Percentiles rank a stretch among this genome's conserved stretches.
Conservation (phyloP, 53 echinoderm and acorn worm genomes). For the Echinarachnius parma region DNA sequence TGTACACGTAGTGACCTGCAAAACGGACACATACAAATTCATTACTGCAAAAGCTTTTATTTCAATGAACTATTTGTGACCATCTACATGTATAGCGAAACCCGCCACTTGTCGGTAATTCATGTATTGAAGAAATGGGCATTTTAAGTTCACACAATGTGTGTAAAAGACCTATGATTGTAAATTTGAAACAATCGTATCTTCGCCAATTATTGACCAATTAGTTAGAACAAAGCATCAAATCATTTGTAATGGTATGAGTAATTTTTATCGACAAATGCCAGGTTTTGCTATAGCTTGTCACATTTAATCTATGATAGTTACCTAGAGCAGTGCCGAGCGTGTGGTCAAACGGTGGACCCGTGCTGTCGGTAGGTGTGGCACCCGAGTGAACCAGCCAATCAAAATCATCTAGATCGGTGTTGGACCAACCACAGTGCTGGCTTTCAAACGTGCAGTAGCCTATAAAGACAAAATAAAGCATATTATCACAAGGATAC, state of each 20-base stretch:
- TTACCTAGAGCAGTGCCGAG: constrained; percentile 56
- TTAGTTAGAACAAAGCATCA: too few species aligned
- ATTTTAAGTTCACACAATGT: too few species aligned
- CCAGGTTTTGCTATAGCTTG: background rate
- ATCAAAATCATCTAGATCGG: constrained; percentile 65
- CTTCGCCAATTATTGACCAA: too few species aligned
- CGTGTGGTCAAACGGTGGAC: constrained; percentile 81
- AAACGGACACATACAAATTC: background rate
- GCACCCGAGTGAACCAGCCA: constrained; percentile 57
- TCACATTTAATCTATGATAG: background rate
- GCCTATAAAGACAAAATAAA: constrained; percentile 41
- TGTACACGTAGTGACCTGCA: constrained; percentile 52
- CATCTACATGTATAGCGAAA: background rate
- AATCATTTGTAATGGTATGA: too few species aligned
- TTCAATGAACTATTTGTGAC: background rate
- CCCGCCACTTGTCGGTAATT: too few species aligned
- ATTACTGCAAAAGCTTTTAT: too few species aligned
- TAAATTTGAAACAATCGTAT: too few species aligned
- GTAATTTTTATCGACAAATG: too few species aligned
- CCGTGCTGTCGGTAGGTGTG: constrained; percentile 62
- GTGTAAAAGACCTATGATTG: too few species aligned
- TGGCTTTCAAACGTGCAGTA: constrained; percentile 81
- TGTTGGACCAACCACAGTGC: constrained; percentile 78
- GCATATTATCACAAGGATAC: background rate
- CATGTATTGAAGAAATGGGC: too few species aligned